Evolutionary conservation across 2,113 vertebrate species (phyloP).

Genomic region (Macrotus californicus): DNA sequence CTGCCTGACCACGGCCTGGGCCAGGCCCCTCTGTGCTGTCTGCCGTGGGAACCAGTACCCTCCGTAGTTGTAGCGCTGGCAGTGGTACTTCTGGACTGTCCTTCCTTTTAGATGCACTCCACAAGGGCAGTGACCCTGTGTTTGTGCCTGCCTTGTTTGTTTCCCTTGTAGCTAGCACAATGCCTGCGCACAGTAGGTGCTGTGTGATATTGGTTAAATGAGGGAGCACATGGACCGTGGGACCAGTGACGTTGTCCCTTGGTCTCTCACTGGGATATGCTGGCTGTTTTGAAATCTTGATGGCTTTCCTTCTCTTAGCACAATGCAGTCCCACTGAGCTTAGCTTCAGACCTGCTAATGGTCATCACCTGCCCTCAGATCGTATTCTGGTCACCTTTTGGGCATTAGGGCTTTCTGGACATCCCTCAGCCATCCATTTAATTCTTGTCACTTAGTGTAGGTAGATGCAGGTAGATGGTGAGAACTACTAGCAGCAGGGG

Average conservation of each 20-base stretch:
- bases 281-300: background rate
- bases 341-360: background rate
- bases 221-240: background rate
- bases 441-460: background rate
- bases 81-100: background rate
- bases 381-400: background rate
- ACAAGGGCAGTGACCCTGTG: background rate
- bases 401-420: background rate
- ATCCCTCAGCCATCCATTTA: background rate
- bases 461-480: background rate
- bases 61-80: no score
- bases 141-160: background rate
- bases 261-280: background rate
- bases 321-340: background rate
- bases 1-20: background rate
- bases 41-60: background rate
- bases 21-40: no score
- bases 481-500: background rate
- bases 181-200: background rate
- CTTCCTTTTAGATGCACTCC: background rate
- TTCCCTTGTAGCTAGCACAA: background rate
- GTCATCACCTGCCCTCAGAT: background rate
- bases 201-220: background rate
- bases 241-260: background rate
- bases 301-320: background rate